phyloP scores from a whole-genome alignment of 2,797 vertebrate genomes.

The Sebastes hubbsi region DNA sequence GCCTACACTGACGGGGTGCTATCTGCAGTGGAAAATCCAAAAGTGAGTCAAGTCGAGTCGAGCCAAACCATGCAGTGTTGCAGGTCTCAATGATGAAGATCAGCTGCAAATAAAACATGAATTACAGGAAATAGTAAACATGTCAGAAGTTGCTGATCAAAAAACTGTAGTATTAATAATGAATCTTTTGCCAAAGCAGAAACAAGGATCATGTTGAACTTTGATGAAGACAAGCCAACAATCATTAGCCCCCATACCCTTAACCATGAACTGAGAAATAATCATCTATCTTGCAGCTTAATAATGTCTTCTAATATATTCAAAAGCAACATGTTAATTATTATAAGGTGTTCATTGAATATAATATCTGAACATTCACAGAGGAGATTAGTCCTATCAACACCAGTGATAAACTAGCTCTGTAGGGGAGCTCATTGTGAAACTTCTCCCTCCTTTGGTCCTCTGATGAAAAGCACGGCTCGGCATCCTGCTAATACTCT shows the following conservation, averaged over 20 bases:
- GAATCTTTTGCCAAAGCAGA: slow-evolving; percentile 10
- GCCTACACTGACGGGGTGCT: neutral
- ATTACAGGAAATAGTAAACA: slow-evolving; percentile 8
- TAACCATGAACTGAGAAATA: slow-evolving; percentile 9
- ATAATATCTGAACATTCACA: slow-evolving; percentile 46
- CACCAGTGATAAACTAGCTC: slow-evolving; percentile 49
- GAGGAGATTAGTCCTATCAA: slow-evolving; percentile 54
- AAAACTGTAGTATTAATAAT: neutral
- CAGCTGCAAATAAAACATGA: neutral
- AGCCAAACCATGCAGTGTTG: neutral
- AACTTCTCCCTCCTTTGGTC: slow-evolving; percentile 54
- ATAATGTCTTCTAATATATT: slow-evolving; percentile 29
- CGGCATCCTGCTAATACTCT: slow-evolving; percentile 70
- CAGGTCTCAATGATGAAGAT: neutral
- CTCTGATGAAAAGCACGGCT: slow-evolving; percentile 54
- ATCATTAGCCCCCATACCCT: neutral
- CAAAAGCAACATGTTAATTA: slow-evolving; percentile 50
- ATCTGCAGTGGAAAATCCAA: neutral
- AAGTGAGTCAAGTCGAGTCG: neutral
- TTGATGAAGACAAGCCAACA: neutral
- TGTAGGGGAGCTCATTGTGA: slow-evolving; percentile 52
- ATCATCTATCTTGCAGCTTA: slow-evolving; percentile 19
- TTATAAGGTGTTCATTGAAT: slow-evolving; percentile 42
- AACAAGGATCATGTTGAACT: slow-evolving; percentile 9
- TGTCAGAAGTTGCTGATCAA: neutral